Evolutionary conservation across 2,113 vertebrate genomes (phyloP), one percentile per base, ranked within the genome.

Genomic region (Boulengeromyrus knoepffleri): DNA sequence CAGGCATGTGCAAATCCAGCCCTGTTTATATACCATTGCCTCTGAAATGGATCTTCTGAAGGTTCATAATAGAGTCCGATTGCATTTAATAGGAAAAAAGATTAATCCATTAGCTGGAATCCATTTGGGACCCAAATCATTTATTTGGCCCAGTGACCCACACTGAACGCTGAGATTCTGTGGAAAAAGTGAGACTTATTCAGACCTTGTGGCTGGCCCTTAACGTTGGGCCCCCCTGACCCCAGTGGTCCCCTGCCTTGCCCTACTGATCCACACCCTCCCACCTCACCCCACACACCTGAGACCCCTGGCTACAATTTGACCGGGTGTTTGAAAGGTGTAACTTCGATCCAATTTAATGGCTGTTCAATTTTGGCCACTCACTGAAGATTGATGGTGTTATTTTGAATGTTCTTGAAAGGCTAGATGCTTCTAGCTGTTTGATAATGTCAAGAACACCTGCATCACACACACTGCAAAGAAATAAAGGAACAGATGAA

Each of bases 101-200:
- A 92, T 93, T 92, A 91, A 91, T 89, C 92, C 88, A 92, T 93
- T 92, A 91, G 90, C 91, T 84, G 47, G 88, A 90, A 87, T 89
- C 91, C 92, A 91, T 91, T 90, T 62, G 91, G 91, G 93, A 92
- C 90, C 90, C 91, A 91, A 90, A 91, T 91, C 90, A 92, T 92
- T 92, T 93, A 92, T 90, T 91, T 92, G 91, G 92, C 92, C 91
- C 93, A 92, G 90, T 93, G 93, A 92, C 91, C 92, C 91, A 91
- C 62, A 92, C 88, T 91, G 66, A 91, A 53, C 49, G 77, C 87
- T 21, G 89, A 90, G 89, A 91, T 92, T 89, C 45, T 87, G 87
- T 77, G 85, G 89, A 50, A 89, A 84, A 88, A 74, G 70, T 52
- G 85, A 70, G 89, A 45, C 53, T 88, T 42, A 87, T 62, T 85